Evolutionary conservation across 2,888 invertebrate genomes (phyloP).

Genomic region (Dasypolia templi): DNA sequence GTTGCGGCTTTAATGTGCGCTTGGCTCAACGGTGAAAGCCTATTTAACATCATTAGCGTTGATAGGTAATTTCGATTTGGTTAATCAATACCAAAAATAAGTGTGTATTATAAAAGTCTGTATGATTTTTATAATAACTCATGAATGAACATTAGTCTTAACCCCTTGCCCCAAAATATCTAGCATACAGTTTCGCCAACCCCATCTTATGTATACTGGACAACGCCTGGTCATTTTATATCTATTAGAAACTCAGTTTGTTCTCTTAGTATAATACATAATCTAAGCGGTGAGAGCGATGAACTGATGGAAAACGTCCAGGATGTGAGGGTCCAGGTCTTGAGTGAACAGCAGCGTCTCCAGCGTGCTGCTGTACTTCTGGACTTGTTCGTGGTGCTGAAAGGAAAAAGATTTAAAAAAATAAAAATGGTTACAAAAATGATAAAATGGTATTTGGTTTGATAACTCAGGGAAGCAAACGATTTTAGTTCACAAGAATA

Average conservation of each 20-base stretch:
- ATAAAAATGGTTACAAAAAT: no score
- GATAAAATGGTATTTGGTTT: no score
- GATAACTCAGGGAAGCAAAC: no score
- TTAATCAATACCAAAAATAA: no score
- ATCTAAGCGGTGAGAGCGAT: slow-evolving; percentile 95
- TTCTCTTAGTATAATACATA: not conserved
- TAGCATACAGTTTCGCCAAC: slow-evolving; percentile 18
- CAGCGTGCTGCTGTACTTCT: slow-evolving; percentile 98
- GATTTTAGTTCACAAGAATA: no score
- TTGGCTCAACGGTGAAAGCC: not conserved
- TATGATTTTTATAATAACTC: no score
- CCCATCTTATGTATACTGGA: slow-evolving; percentile 11
- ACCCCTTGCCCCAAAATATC: no score
- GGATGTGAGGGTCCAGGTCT: slow-evolving; percentile 98
- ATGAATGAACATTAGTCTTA: no score
- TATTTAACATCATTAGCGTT: no score
- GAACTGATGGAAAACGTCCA: slow-evolving; percentile 99
- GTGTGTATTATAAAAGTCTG: no score
- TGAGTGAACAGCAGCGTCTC: slow-evolving; percentile 99
- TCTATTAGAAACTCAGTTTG: slow-evolving; percentile 26
- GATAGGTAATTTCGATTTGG: no score
- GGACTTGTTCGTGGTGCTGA: slow-evolving; percentile 99
- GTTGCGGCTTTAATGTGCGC: not conserved
- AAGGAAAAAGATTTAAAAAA: no score
- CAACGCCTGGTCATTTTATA: slow-evolving; percentile 1